Base-by-base conservation (phyloP, 1,140 invertebrate genomes). In the Drosophila teissieri region DNA sequence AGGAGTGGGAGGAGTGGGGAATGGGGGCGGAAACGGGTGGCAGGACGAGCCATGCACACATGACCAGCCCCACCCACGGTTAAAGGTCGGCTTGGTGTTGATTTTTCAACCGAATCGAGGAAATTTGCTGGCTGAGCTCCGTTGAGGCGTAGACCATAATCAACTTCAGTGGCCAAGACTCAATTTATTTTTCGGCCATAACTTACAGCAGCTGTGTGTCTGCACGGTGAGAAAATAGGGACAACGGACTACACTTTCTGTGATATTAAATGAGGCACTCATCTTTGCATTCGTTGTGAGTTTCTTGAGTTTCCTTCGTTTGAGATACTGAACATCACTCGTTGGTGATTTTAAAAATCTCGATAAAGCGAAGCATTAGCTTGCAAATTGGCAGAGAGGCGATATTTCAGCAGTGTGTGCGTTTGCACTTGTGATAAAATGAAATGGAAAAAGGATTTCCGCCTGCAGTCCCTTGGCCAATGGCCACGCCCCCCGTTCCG, bases 391-490 rank as follows among this genome's bases (percentile, higher is more conserved):
- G 12, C 37, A 12, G 6, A 7, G 27, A 10, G 10, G 12, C 37
- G 37, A 22, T 37, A 22, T 34, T 57, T 24, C 6, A 4, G 12
- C 2, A n/a, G 11, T 44, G 46, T 56, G 37, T 58, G 39, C 17
- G 34, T 73, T 37, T 58, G 60, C 67, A 52, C 48, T 58, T 62
- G 58, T 51, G 65, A 68, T 88, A 51, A 88, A 86, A 80, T 85
- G 69, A 85, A 88, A 86, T 86, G 79, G 83, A 88, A 86, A 86
- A 86, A 88, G 83, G 83, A 86, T 86, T 86, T 86, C 83, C 83
- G 83, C 67, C 88, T 76, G 78, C 56, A 74, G 83, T 78, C 75
- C 83, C 60, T 73, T 49, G 81, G 81, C 73, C 78, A 67, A 60
- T 76, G 56, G 48, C 42, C 46, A 36, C 19, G 37, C 44, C 44